Percentiles rank a stretch among this genome's conserved stretches.
Conservation (phyloP, 2,888 invertebrate genomes). For the Keiferia lycopersicella region DNA sequence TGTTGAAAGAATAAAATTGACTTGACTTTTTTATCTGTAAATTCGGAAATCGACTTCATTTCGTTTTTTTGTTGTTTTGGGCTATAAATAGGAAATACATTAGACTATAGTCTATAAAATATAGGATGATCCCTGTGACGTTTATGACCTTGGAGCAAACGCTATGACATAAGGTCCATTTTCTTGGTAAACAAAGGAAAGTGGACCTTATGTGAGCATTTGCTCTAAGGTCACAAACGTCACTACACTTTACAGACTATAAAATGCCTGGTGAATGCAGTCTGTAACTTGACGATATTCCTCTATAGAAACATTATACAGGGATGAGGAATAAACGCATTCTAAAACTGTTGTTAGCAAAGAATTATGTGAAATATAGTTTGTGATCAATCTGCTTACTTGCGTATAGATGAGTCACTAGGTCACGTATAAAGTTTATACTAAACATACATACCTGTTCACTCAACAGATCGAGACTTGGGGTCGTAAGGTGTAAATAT, state of each 20-base stretch:
- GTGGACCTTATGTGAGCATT: no score
- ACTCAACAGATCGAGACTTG: conserved; percentile 6
- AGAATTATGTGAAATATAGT: conserved; percentile 3
- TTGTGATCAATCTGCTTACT: background rate
- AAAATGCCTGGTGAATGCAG: background rate
- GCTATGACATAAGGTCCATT: no score
- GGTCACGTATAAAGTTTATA: background rate
- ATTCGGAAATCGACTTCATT: background rate
- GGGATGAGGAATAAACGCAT: background rate
- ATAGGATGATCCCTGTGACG: no score
- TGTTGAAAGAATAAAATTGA: no score
- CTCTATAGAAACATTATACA: background rate
- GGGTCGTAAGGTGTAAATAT: conserved; percentile 15
- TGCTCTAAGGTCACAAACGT: no score
- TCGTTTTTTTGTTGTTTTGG: background rate
- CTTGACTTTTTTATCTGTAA: background rate
- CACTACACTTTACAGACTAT: background rate
- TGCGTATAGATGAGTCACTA: conserved; percentile 1
- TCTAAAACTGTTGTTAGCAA: background rate
- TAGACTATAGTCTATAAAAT: background rate
- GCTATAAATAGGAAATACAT: background rate
- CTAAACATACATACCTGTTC: background rate
- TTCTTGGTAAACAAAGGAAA: no score
- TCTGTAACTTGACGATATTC: background rate
- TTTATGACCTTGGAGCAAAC: no score